Conservation (phyloP, 2,888 invertebrate species). For the Uloborus plumipes region DNA sequence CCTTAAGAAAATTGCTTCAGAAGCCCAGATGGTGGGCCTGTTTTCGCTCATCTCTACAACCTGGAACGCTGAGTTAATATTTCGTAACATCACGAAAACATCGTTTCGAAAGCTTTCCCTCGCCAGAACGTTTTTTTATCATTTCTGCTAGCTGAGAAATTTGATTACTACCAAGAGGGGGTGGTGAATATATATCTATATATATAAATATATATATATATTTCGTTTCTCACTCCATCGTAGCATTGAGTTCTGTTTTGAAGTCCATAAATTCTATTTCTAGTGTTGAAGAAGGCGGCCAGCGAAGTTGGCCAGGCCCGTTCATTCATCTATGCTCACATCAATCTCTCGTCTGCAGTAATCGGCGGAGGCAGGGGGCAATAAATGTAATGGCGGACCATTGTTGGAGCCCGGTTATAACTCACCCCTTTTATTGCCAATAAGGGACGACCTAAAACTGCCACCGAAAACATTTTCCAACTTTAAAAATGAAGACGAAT, state of each 20-base stretch:
- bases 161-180: too few relatives aligned
- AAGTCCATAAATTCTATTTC: slow-evolving; percentile 56
- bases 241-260: slow-evolving; percentile 28
- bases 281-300: slow-evolving; percentile 12
- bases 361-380: slow-evolving; percentile 29
- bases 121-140: background rate
- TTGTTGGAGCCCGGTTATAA: slow-evolving; percentile 58
- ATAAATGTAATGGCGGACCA: slow-evolving; percentile 60
- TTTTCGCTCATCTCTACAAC: background rate
- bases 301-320: slow-evolving; percentile 26
- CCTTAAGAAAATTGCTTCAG: too few relatives aligned
- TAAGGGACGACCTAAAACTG: slow-evolving; percentile 63
- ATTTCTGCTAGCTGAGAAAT: background rate
- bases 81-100: too few relatives aligned
- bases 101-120: too few relatives aligned
- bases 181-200: background rate
- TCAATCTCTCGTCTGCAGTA: slow-evolving; percentile 44
- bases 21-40: background rate
- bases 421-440: slow-evolving; percentile 63
- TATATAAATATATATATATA: slow-evolving; percentile 19
- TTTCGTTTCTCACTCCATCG: slow-evolving; percentile 2
- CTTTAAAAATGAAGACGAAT: slow-evolving; percentile 63
- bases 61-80: background rate
- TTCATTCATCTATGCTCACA: slow-evolving; percentile 55
- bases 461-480: slow-evolving; percentile 62